Evolutionary conservation across 2,888 invertebrate species (phyloP), one percentile per base, ranked within the genome.

Genomic region (Pristionchus exspectatus): DNA sequence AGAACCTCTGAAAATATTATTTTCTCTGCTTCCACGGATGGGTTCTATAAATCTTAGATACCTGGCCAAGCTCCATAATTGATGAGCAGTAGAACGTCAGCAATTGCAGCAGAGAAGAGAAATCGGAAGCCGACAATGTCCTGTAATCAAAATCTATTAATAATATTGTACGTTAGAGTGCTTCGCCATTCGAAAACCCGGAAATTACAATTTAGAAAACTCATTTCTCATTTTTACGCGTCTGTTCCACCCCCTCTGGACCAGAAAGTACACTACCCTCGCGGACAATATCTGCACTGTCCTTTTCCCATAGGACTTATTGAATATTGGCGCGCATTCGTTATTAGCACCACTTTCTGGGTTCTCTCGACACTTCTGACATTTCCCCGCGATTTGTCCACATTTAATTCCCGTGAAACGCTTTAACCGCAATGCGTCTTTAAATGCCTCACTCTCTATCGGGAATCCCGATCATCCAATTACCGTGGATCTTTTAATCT

Each of bases 81-180:
- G 90, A 94, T 69, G n/a, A 94, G 90, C 12, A 94, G 91, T 14
- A 94, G 88, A 24, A 94, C 90, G 89, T 94, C 94, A 21, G 94
- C 91, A 44, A 92, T 86, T 18, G 93, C 91, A 4, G 93, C 92
- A 12, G 93, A 93, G 88, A 94, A 93, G 50, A 94, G 91, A 88
- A 94, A 94, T 9, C 94, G 93, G 89, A 94, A 94, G 14, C 94
- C 94, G 77, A 94, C 92, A 72, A 94, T 92, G 90, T 94, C 94
- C 92, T 93, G 91, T 18, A 74, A 2, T 16, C 18, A 18, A 16
- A n/a, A n/a, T n/a, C n/a, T n/a, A n/a, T n/a, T n/a, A n/a, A n/a
- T n/a, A n/a, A n/a, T n/a, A n/a, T n/a, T n/a, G 12, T 9, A 50
- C 9, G 3, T 12, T 10, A 3, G 12, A 50, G 7, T 7, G 44